Evolutionary conservation across 2,888 invertebrate species (phyloP).

Genomic region (Boloria euphrosyne): DNA sequence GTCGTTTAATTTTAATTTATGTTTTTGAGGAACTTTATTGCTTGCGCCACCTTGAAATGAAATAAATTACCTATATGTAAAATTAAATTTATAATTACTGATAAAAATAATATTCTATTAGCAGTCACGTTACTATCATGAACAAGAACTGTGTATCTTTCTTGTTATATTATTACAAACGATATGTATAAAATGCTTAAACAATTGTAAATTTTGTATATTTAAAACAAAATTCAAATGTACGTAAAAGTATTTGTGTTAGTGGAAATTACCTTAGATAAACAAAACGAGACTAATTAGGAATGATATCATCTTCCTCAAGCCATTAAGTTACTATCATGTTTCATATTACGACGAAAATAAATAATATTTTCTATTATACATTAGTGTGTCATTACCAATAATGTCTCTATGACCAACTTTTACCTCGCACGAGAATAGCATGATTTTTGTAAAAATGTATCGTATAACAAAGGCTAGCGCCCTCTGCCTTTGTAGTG

Average conservation of each 20-base stretch:
- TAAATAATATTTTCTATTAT: not conserved
- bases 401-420: not conserved
- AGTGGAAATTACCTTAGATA: conserved; percentile 40
- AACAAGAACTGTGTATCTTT: not conserved
- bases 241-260: conserved; percentile 28
- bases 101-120: too few species aligned
- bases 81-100: too few species aligned
- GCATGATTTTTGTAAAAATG: not conserved
- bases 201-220: too few species aligned
- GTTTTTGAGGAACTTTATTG: too few species aligned
- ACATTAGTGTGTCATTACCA: not conserved
- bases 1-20: too few species aligned
- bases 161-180: not conserved
- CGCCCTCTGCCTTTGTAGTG: conserved; percentile 54
- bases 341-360: not conserved
- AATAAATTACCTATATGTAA: too few species aligned
- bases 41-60: too few species aligned
- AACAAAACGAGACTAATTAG: conserved; percentile 35
- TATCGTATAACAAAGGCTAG: conserved; percentile 47
- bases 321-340: conserved; percentile 16
- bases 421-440: not conserved
- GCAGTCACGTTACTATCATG: not conserved
- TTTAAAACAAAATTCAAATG: not conserved
- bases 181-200: too few species aligned
- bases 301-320: conserved; percentile 33